Evolutionary conservation across 2,888 invertebrate genomes (phyloP).

Genomic region (Leucophora obtusa): DNA sequence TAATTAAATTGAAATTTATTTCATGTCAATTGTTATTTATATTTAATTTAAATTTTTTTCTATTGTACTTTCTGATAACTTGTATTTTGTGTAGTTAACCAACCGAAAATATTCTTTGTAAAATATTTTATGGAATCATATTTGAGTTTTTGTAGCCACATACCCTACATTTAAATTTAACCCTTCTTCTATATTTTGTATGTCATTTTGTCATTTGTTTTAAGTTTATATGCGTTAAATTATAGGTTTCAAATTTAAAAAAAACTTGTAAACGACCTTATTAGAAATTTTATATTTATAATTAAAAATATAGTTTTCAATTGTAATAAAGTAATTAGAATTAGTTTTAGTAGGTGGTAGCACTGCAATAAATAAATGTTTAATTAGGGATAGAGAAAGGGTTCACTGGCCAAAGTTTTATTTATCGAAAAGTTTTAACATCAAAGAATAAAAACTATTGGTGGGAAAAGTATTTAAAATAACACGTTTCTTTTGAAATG

Average conservation of each 20-base stretch:
- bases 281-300: conserved; percentile 43
- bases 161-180: conserved; percentile 46
- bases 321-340: conserved; percentile 59
- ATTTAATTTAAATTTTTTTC: conserved; percentile 40
- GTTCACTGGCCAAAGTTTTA: conserved; percentile 20
- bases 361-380: not conserved
- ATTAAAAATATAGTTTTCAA: conserved; percentile 34
- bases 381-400: conserved; percentile 20
- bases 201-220: conserved; percentile 52
- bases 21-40: conserved; percentile 12
- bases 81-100: conserved; percentile 59
- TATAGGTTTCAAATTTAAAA: conserved; percentile 43
- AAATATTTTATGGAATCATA: not conserved
- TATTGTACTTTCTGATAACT: conserved; percentile 46
- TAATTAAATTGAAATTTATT: conserved; percentile 30
- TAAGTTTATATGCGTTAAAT: conserved; percentile 51
- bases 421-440: not conserved
- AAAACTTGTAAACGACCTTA: conserved; percentile 60
- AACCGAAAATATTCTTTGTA: conserved; percentile 56
- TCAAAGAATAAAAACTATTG: not conserved
- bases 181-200: conserved; percentile 46
- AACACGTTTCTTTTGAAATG: not conserved
- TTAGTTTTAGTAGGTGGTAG: conserved; percentile 2
- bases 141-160: not conserved
- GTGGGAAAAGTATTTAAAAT: conserved; percentile 1